A percentile compares a stretch with the other conserved stretches of the same genome.
These are phyloP conservation scores for Erythrolamprus reginae DNA, from an alignment of 2,113 vertebrate genomes.

Conservation along the genomic window DNA sequence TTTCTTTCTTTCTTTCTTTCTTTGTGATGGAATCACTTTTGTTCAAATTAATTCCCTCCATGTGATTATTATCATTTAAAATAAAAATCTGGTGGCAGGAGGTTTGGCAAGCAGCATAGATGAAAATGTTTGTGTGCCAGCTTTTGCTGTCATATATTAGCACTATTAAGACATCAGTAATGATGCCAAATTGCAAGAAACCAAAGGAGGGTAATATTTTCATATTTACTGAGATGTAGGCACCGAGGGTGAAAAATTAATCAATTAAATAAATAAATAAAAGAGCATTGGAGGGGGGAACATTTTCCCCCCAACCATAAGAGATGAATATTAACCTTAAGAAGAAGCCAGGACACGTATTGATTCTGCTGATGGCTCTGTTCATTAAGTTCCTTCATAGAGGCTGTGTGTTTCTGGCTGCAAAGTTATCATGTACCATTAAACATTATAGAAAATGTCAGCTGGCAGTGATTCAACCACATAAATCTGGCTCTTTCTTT, in stretches of 20 bases:
- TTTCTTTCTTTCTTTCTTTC: background rate
- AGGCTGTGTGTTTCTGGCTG: conserved; percentile 55
- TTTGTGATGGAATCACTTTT: conserved; percentile 22
- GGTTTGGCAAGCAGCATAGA: conserved; percentile 34
- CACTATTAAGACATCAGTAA: conserved; percentile 39
- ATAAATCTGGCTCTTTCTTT: conserved; percentile 54
- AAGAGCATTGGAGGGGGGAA: background rate
- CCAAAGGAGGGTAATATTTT: conserved; percentile 39
- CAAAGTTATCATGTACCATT: conserved; percentile 61
- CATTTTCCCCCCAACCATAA: conserved; percentile 34
- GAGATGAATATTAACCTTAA: conserved; percentile 44
- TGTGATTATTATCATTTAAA: conserved; percentile 26
- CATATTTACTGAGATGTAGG: conserved; percentile 39
- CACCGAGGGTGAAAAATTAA: conserved; percentile 45
- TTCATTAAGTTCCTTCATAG: conserved; percentile 55
- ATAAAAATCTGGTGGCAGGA: conserved; percentile 32
- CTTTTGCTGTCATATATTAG: conserved; percentile 45
- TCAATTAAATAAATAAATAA: conserved; percentile 31
- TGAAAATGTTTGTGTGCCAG: conserved; percentile 45
- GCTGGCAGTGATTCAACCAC: conserved; percentile 51
- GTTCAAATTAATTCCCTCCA: conserved; percentile 48
- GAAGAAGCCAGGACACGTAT: conserved; percentile 47
- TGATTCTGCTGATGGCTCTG: conserved; percentile 55
- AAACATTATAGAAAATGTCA: conserved; percentile 63
- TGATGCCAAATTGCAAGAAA: conserved; percentile 45